Percentiles rank a stretch among this genome's conserved stretches.
Conservation (phyloP, 2,797 vertebrate species). For the Sebastes paucispinis region DNA sequence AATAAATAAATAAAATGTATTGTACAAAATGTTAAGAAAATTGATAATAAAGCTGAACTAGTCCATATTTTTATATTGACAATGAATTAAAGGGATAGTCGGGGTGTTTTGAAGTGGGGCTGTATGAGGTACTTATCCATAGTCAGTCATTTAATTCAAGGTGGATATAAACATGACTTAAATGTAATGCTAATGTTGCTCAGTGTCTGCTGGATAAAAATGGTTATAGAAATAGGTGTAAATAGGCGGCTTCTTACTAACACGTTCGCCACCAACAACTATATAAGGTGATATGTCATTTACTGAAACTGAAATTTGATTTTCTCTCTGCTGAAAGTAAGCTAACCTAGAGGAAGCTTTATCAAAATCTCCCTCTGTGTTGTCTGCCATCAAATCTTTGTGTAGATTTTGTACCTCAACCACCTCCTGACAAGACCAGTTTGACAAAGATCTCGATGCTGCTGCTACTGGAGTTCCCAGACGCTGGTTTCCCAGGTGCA, state of each 20-base stretch:
- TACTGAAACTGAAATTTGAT: neutral
- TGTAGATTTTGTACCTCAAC: neutral
- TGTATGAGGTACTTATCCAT: too few species aligned
- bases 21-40: neutral
- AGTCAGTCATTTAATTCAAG: too few species aligned
- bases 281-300: neutral
- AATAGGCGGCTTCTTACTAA: neutral
- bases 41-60: neutral
- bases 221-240: neutral
- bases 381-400: neutral
- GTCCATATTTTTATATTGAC: neutral
- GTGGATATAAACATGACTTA: neutral
- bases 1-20: neutral
- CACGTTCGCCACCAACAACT: neutral
- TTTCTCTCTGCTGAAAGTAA: neutral
- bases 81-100: too few species aligned
- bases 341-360: neutral
- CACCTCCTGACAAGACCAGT: conserved; percentile 11
- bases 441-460: conserved; percentile 33
- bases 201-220: neutral
- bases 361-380: neutral
- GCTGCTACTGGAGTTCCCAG: conserved; percentile 55
- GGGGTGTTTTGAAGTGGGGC: too few species aligned
- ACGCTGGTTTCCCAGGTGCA: conserved; percentile 60
- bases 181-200: neutral